Conservation (phyloP, 2,113 vertebrate genomes). For the Notiomystis cincta region DNA sequence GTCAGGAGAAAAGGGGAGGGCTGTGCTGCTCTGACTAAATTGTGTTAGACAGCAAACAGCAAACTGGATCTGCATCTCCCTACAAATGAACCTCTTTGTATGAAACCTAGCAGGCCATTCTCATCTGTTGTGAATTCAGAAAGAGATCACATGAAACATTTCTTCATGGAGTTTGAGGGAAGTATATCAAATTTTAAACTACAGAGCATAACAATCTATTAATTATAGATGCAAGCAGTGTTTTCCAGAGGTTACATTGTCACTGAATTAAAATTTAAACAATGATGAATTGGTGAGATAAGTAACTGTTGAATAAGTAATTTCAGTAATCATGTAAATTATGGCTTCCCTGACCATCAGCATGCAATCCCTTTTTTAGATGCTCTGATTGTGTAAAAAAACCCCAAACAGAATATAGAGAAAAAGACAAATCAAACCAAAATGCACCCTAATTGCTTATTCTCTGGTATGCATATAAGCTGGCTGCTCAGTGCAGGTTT, state of each 20-base stretch:
- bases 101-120: not conserved
- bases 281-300: not conserved
- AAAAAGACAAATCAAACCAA: not conserved
- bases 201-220: not conserved
- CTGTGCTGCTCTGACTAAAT: not conserved
- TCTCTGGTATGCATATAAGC: not conserved
- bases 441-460: not conserved
- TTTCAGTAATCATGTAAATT: constrained; percentile 3
- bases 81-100: not conserved
- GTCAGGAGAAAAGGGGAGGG: not conserved
- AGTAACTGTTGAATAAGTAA: constrained; percentile 9
- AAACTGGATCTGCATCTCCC: constrained; percentile 4
- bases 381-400: not conserved
- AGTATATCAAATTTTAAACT: not conserved
- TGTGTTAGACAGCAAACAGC: constrained; percentile 31
- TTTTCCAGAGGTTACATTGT: constrained; percentile 31
- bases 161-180: not conserved
- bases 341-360: not conserved
- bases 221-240: constrained; percentile 4
- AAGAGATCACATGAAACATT: not conserved
- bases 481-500: not conserved
- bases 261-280: constrained; percentile 44
- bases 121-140: not conserved
- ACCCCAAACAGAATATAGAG: not conserved
- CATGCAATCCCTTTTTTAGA: not conserved